Base-by-base conservation (phyloP, 2,888 invertebrate species). In the Macrophya alboannulata region DNA sequence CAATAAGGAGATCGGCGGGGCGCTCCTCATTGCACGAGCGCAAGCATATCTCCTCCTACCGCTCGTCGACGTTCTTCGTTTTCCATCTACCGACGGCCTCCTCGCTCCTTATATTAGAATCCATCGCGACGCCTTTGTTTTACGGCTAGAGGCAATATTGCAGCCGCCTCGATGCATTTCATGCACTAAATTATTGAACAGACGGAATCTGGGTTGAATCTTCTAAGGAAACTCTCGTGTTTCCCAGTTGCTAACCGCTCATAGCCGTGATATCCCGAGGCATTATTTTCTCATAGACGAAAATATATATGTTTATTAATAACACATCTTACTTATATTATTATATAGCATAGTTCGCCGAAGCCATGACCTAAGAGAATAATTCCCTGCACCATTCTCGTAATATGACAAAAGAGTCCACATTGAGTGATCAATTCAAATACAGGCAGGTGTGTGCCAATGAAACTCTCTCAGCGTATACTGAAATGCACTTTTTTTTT, bases 131-230 rank as follows among this genome's bases (percentile, higher is more conserved):
- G 81, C 81, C 62, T 81, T 81, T 81, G 81, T 81, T 43, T 81
- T 62, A 81, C 81, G 81, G 8, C 81, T 31, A 17, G 81, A 81
- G 62, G 81, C 81, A 81, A 81, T 81, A 81, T 81, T 43, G 81
- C 81, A 81, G 40, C 81, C 81, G 81, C 81, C 62, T 81, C 81
- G 81, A 81, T 81, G 81, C 81, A 81, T 81, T 81, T 81, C 81
- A 81, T 81, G 81, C 81, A 62, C 81, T 81, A 81, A 81, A 72
- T 71, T 84, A 84, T 84, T 71, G 71, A 72, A 68, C 51, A 48
- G 71, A 68, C 9, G 68, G 79, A 85, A 85, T 81, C 48, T 43
- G 48, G 79, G 45, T 85, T 65, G 62, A 65, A 85, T 62, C 55
- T 59, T 84, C 45, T 17, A 62, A 45, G 84, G 21, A 84, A 45